Conservation (phyloP, 1,140 invertebrate species). For the Drosophila ficusphila region DNA sequence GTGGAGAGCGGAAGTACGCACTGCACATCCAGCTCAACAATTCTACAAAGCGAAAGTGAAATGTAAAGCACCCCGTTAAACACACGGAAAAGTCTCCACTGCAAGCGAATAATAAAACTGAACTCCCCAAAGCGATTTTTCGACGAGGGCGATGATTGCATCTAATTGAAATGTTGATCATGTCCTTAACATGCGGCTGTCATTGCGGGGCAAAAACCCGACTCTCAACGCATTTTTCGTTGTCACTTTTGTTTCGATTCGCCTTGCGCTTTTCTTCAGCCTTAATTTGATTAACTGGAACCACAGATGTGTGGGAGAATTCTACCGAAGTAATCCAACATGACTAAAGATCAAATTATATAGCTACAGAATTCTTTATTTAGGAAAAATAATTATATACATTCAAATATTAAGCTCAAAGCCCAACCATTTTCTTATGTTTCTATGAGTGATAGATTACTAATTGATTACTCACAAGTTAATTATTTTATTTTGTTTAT, state of each 20-base stretch:
- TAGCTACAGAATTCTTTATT: no score
- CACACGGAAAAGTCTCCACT: slow-evolving; percentile 37
- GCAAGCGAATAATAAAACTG: slow-evolving; percentile 42
- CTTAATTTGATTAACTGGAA: not conserved
- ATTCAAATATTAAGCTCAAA: no score
- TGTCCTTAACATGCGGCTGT: slow-evolving; percentile 70
- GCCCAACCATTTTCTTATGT: no score
- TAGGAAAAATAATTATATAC: no score
- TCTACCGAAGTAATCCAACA: not conserved
- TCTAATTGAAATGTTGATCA: slow-evolving; percentile 80
- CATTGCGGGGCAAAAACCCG: slow-evolving; percentile 35
- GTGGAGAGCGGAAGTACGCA: slow-evolving; percentile 73
- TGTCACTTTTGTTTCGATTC: slow-evolving; percentile 20
- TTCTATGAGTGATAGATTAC: no score
- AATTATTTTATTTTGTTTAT: no score
- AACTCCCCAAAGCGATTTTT: slow-evolving; percentile 28
- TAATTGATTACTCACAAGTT: no score
- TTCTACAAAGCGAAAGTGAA: slow-evolving; percentile 72
- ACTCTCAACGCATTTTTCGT: slow-evolving; percentile 11
- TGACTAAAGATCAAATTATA: no score
- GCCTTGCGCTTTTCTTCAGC: slow-evolving; percentile 53
- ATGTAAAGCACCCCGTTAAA: slow-evolving; percentile 30
- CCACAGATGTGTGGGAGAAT: slow-evolving; percentile 22
- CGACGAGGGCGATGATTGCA: slow-evolving; percentile 61
- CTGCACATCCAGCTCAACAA: slow-evolving; percentile 60